Conservation (phyloP, 2,113 vertebrate species). For the Amazona vittata region DNA sequence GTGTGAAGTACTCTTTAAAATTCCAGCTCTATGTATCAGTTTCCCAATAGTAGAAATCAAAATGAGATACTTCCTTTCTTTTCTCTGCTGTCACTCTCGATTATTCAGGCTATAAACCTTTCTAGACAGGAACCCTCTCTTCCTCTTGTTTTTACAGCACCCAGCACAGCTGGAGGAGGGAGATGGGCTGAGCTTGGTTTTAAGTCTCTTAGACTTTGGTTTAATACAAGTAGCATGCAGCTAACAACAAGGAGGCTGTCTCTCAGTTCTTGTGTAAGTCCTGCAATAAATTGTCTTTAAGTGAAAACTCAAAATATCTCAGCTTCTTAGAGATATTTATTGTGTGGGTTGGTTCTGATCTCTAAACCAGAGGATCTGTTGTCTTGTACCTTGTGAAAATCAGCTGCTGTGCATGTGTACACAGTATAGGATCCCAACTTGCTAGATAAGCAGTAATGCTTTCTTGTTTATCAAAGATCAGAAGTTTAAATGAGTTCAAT, state of each 20-base stretch:
- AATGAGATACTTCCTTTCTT: constrained; percentile 36
- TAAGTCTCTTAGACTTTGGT: not conserved
- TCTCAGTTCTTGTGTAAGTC: constrained; percentile 12
- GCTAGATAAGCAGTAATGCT: not conserved
- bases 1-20: constrained; percentile 32
- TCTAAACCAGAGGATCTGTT: not conserved
- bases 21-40: constrained; percentile 14
- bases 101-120: constrained; percentile 40
- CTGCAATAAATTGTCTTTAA: not conserved
- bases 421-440: not conserved
- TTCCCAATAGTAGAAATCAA: constrained; percentile 42
- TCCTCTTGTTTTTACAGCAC: constrained; percentile 27
- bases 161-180: constrained; percentile 10
- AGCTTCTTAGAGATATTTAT: not conserved
- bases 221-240: not conserved
- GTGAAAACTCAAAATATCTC: not conserved
- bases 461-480: not conserved
- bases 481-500: not conserved
- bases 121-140: constrained; percentile 1
- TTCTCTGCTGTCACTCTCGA: constrained; percentile 30
- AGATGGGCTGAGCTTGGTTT: not conserved
- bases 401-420: not conserved
- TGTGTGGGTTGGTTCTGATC: not conserved
- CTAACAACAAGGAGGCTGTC: not conserved
- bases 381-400: constrained; percentile 2